Evolutionary conservation across 2,113 vertebrate species (phyloP), one percentile per base, ranked within the genome.

Genomic region (Xenopus laevis): DNA sequence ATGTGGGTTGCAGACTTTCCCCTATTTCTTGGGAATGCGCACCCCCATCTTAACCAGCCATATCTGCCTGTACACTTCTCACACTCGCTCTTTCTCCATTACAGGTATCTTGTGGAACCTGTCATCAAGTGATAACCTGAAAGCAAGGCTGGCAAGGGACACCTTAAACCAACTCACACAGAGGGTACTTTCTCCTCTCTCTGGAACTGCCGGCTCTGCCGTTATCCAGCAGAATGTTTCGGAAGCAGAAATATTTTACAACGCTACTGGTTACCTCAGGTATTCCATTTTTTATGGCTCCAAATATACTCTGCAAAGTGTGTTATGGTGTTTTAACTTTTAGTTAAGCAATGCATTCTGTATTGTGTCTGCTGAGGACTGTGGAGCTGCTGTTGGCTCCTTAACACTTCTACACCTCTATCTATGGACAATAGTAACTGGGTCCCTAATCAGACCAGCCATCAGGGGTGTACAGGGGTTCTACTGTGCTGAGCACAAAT

Each of bases 51-150:
- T 0, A 58, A 4, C 2, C 11, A 40, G 33, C 23, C 4, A 27
- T 27, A 27, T 27, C 23, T 27, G 1, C 23, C 23, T 27, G 23
- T 27, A 27, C 23, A 4, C 55, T 7, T 16, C 55, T 10, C 13
- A 11, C 15, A 17, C 7, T 12, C 58, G 21, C 58, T 13, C 20
- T 11, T 52, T 44, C 10, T 44, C 15, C 59, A 46, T 45, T 45
- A 7, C 79, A 99, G 97, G 97, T 3, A 96, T 98, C 82, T 87
- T 99, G 64, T 99, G 97, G 97, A 99, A 99, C 79, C 87, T 99
- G 71, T 99, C 97, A 18, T 99, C 97, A 79, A 97, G 92, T 13
- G 96, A 99, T 84, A 93, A 90, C 83, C 87, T 99, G 72, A 99
- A 99, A 86, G 93, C 97, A 58, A 94, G 92, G 65, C 82, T 99